These are phyloP conservation scores for Diplogasteroides magnus DNA, from an alignment of 1,140 invertebrate genomes.

Conservation along the genomic window DNA sequence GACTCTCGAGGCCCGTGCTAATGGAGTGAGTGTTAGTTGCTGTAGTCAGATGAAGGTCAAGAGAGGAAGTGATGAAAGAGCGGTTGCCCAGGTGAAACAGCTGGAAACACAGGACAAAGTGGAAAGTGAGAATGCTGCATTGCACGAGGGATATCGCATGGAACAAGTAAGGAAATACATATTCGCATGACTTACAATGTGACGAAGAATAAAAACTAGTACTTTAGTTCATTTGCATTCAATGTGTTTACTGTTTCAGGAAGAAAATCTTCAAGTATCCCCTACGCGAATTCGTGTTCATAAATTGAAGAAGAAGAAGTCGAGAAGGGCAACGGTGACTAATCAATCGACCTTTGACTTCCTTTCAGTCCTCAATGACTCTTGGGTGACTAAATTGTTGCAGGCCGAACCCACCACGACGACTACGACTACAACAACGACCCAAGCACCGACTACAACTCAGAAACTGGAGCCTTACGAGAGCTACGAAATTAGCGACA, in stretches of 20 bases:
- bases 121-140: not conserved
- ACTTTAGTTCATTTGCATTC: too few species aligned
- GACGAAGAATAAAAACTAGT: not conserved
- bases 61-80: not conserved
- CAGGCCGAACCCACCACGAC: too few species aligned
- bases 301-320: not conserved
- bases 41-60: too few species aligned
- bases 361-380: too few species aligned
- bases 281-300: not conserved
- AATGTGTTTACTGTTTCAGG: too few species aligned
- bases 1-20: not conserved
- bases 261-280: not conserved
- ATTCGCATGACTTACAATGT: not conserved
- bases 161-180: not conserved
- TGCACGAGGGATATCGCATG: too few species aligned
- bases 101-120: not conserved
- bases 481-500: not conserved
- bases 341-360: too few species aligned
- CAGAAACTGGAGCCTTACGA: not conserved
- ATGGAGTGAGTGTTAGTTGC: not conserved
- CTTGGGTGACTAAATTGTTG: too few species aligned
- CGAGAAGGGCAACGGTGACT: not conserved
- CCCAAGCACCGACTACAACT: not conserved
- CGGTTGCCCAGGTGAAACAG: not conserved
- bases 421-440: not conserved